Conservation (phyloP, 2,797 vertebrate species). For the Pipistrellus kuhlii region DNA sequence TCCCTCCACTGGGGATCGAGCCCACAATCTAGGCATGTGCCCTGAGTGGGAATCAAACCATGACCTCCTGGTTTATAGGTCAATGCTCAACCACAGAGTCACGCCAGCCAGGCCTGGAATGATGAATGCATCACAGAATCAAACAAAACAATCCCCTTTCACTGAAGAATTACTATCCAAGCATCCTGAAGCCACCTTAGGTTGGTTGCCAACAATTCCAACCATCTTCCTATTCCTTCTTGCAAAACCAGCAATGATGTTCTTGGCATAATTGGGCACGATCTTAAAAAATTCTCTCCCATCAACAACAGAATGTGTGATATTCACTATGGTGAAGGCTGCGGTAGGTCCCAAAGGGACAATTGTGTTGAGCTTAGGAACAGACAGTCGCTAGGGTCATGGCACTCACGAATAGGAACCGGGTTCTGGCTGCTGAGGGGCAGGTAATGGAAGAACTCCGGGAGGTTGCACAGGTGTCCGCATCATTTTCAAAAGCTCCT, state of each 20-base stretch:
- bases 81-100: no score
- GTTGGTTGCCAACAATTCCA: constrained; percentile 98
- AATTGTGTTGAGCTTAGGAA: constrained; percentile 93
- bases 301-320: constrained; percentile 92
- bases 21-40: no score
- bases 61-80: no score
- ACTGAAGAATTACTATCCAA: constrained; percentile 99
- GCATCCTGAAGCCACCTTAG: constrained; percentile 99
- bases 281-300: constrained; percentile 98
- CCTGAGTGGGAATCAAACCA: no score
- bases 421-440: constrained; percentile 95
- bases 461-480: constrained; percentile 95
- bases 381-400: constrained; percentile 94
- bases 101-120: constrained; percentile 81
- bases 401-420: constrained; percentile 92
- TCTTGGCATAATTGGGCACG: constrained; percentile 97
- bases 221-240: constrained; percentile 96
- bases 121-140: constrained; percentile 99
- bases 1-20: no score
- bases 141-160: constrained; percentile 98
- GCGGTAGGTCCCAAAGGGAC: constrained; percentile 96
- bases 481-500: constrained; percentile 96
- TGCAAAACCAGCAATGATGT: constrained; percentile 96
- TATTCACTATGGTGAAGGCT: constrained; percentile 98
- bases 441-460: constrained; percentile 97